Base-by-base conservation (phyloP, 2,113 vertebrate species). In the Silurus meridionalis region DNA sequence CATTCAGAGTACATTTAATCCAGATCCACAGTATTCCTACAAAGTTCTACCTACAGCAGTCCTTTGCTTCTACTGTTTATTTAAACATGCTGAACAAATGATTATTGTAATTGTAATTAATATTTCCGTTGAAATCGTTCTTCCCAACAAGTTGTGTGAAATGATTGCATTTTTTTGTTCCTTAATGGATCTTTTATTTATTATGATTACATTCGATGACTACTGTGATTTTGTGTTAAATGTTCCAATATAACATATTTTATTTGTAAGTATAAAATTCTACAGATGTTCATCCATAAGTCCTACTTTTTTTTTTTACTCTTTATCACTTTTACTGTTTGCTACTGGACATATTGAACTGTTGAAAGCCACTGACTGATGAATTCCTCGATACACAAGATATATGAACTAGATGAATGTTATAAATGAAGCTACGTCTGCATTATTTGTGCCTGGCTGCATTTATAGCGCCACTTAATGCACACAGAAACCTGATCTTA, bases 401-500 rank as follows among this genome's bases (percentile, higher is more conserved):
- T 37, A 50, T 78, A 28, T 23, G 19, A 15, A 21, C 50, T 74
- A 55, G 5, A 37, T 57, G 23, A 15, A 6, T 8, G 8, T 74
- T n/a, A n/a, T 2, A 58, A 28, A 74, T 6, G 37, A 37, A 37
- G 37, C 69, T 13, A 17, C 11, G 23, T 55, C 17, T 82, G 55
- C n/a, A 60, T 83, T 75, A 80, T 61, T 80, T 85, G 57, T 0
- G 19, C 84, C 83, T 88, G 48, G 91, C 93, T 7, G 93, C 90
- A 77, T 55, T 71, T 48, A 94, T 92, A 66, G 96, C 88, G 1
- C 88, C 89, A 7, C 87, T 91, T 74, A 95, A 92, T 50, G 69
- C 90, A 48, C 92, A 94, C 86, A 97, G 82, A 93, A 94, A 95
- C 15, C 74, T 89, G 11, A 95, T 91, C 79, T 95, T 95, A 19